Base-by-base conservation (phyloP, 2,888 invertebrate species). In the Galeruca laticollis region DNA sequence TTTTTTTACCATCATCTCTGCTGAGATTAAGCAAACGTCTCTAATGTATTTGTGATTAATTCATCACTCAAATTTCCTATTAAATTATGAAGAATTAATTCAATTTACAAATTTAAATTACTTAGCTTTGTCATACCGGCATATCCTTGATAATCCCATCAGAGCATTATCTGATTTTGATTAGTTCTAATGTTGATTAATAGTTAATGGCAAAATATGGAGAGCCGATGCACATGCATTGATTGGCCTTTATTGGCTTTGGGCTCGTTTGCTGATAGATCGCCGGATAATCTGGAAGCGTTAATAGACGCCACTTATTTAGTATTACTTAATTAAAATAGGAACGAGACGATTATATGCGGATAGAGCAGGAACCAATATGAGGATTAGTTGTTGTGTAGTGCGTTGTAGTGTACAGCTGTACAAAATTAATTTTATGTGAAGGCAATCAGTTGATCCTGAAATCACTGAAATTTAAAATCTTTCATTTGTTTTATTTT, bases 101-200 rank as follows among this genome's bases (percentile, higher is more conserved):
- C 31, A 49, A 67, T 70, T 37, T 35, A 43, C 35, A 26, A 20
- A 61, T 18, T 57, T 66, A 70, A 70, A 62, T 70, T 60, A 51
- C 47, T 10, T 8, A 56, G 70, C 70, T 70, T 67, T 70, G 70
- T 70, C 15, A 37, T 60, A 56, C 56, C 26, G 52, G 37, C 62
- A 49, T 61, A 67, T 70, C 72, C 70, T 74, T 70, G 49, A 73
- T 73, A 59, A 67, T 65, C 52, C 71, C 68, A 68, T 73, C 70
- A 60, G 43, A 65, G 57, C 40, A 66, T 72, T 68, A 70, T 74
- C 72, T 60, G 70, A 67, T 70, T 74, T 70, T 72, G 64, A 74
- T 74, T 74, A 70, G 70, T 62, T 72, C 59, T 66, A 66, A 59
- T 66, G 51, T 59, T 51, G 59, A 66, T 66, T 66, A 66, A 59